A percentile compares a stretch with the other conserved stretches of the same genome.
Conservation (phyloP, 2,797 vertebrate genomes). For the Ctenopoma multispine region DNA sequence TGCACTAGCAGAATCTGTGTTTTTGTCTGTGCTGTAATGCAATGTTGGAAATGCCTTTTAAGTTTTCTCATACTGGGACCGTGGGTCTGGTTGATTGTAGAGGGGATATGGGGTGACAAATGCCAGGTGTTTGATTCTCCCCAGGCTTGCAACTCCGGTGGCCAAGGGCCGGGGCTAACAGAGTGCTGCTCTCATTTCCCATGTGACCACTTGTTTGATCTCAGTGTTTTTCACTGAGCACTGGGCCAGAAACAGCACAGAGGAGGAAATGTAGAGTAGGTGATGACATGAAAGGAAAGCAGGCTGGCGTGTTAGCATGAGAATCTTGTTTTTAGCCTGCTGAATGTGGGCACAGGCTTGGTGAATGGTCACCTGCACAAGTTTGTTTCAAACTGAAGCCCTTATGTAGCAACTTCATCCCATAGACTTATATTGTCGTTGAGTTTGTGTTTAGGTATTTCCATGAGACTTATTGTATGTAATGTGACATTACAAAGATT, state of each 20-base stretch:
- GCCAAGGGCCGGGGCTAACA: constrained; percentile 44
- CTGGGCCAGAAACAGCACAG: constrained; percentile 39
- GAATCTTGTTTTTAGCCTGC: constrained; percentile 14
- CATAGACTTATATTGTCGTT: background rate
- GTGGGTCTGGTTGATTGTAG: constrained; percentile 51
- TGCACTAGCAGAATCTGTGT: constrained; percentile 41
- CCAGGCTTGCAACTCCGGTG: constrained; percentile 69
- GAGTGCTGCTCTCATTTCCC: constrained; percentile 51
- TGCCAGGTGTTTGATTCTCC: constrained; percentile 80
- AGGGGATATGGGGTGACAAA: constrained; percentile 77
- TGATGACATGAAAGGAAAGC: constrained; percentile 61
- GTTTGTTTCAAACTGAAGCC: constrained; percentile 2
- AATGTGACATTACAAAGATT: background rate
- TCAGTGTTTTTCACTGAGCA: constrained; percentile 34
- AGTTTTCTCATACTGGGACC: constrained; percentile 38
- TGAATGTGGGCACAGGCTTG: constrained; percentile 28
- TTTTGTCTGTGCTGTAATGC: constrained; percentile 46
- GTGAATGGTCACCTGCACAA: constrained; percentile 41
- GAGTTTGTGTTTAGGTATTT: background rate
- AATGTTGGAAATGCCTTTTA: constrained; percentile 47
- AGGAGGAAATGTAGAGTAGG: constrained; percentile 61
- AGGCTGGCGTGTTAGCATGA: constrained; percentile 33
- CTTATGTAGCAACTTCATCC: background rate
- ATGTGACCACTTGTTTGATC: constrained; percentile 73
- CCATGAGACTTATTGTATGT: background rate